phyloP scores from a whole-genome alignment of 92 coral and sea anemone species.

The Zoanthus sansibaricus region DNA sequence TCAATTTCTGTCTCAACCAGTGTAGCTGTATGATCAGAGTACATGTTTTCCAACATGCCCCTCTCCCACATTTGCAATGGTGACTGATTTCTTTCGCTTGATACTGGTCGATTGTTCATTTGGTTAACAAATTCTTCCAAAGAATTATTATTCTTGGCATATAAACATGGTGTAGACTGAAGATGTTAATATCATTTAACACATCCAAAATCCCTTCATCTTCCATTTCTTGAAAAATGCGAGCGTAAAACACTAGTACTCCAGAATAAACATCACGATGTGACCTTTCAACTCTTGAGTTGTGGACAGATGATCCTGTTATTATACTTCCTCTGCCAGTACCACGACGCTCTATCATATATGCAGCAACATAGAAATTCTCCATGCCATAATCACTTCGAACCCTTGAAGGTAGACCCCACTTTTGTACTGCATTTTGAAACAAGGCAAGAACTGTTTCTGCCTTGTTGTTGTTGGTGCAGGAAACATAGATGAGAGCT shows the following conservation, averaged over 20 bases:
- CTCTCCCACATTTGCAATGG: constrained; percentile 80
- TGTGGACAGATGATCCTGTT: constrained; percentile 52
- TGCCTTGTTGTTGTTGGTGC: constrained; percentile 62
- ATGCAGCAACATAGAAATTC: constrained; percentile 44
- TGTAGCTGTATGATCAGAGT: constrained; percentile 79
- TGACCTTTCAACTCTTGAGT: constrained; percentile 46
- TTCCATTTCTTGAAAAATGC: constrained; percentile 61
- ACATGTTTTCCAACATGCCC: constrained; percentile 79
- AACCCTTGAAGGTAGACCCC: constrained; percentile 52
- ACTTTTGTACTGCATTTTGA: constrained; percentile 54
- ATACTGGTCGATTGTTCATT: constrained; percentile 87
- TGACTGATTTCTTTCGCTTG: constrained; percentile 81
- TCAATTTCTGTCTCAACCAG: constrained; percentile 64
- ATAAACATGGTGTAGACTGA: constrained; percentile 56
- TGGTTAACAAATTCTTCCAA: constrained; percentile 61
- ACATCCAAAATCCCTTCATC: constrained; percentile 48
- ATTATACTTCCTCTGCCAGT: constrained; percentile 52
- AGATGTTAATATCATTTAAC: constrained; percentile 47
- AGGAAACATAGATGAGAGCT: constrained; percentile 52
- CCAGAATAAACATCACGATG: constrained; percentile 58
- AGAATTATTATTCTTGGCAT: constrained; percentile 61
- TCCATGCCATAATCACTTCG: constrained; percentile 51
- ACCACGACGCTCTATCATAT: constrained; percentile 48
- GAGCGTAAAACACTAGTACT: constrained; percentile 42
- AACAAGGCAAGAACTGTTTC: constrained; percentile 61